phyloP scores from a whole-genome alignment of 1,140 invertebrate species.

The Lucilia cuprina region DNA sequence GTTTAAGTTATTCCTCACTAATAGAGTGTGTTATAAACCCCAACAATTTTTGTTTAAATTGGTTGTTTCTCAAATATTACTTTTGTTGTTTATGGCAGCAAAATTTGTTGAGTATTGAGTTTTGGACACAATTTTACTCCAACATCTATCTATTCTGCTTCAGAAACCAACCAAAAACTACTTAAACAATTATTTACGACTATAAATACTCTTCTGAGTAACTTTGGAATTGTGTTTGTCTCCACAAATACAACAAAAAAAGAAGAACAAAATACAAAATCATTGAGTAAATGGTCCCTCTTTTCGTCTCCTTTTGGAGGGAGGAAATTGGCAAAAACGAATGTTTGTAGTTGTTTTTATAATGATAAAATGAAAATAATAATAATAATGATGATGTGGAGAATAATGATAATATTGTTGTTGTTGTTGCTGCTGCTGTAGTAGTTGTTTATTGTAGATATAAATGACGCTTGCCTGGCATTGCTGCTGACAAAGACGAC shows the following conservation, averaged over 20 bases:
- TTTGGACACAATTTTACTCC: neutral
- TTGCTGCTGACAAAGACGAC: neutral
- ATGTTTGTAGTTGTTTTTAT: neutral
- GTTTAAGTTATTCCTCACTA: no score
- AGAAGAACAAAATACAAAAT: neutral
- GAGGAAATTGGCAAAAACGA: neutral
- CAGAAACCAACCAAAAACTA: neutral
- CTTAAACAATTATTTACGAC: neutral
- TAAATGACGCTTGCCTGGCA: neutral
- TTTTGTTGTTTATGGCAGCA: neutral
- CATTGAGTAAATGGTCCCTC: slow-evolving; percentile 1
- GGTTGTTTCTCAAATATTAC: neutral
- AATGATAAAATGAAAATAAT: neutral
- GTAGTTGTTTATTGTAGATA: neutral
- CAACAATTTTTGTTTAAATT: neutral
- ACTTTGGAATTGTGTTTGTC: neutral
- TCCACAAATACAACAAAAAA: neutral
- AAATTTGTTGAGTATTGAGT: neutral
- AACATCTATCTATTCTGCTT: neutral
- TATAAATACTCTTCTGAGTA: neutral
- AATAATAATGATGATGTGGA: neutral
- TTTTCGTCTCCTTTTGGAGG: neutral
- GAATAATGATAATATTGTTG: neutral
- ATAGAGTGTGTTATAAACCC: no score
- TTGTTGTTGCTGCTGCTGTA: neutral